phyloP scores from a whole-genome alignment of 2,797 vertebrate species.

The Emydoidea blandingii region DNA sequence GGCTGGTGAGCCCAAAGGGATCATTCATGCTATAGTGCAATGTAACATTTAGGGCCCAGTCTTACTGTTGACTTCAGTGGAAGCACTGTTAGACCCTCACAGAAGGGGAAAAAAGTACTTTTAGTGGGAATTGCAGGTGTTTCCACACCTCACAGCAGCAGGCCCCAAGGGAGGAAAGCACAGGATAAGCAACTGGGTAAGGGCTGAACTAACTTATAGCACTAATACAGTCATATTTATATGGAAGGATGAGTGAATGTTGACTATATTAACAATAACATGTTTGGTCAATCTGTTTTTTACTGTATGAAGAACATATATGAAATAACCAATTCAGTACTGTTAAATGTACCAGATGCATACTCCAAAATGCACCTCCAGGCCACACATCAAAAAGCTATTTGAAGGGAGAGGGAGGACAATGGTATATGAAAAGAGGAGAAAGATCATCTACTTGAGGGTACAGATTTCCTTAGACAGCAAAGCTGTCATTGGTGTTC shows the following conservation, averaged over 20 bases:
- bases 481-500: not conserved
- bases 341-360: not conserved
- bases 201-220: constrained; percentile 27
- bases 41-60: not conserved
- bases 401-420: not conserved
- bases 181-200: constrained; percentile 14
- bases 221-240: too few relatives aligned
- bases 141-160: not conserved
- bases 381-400: not conserved
- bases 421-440: not conserved
- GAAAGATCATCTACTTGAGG: not conserved
- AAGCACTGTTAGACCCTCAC: not conserved
- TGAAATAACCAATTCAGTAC: constrained; percentile 38
- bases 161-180: not conserved
- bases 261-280: constrained; percentile 24
- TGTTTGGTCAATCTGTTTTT: constrained; percentile 43
- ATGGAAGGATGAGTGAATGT: constrained; percentile 33
- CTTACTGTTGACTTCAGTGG: not conserved
- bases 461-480: not conserved
- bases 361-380: not conserved
- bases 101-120: not conserved
- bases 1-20: not conserved
- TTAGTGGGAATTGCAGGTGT: not conserved
- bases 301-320: constrained; percentile 14
- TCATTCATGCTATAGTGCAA: not conserved